Evolutionary conservation across 2,888 invertebrate genomes (phyloP), one percentile per base, ranked within the genome.

Genomic region (Troides aeacus): DNA sequence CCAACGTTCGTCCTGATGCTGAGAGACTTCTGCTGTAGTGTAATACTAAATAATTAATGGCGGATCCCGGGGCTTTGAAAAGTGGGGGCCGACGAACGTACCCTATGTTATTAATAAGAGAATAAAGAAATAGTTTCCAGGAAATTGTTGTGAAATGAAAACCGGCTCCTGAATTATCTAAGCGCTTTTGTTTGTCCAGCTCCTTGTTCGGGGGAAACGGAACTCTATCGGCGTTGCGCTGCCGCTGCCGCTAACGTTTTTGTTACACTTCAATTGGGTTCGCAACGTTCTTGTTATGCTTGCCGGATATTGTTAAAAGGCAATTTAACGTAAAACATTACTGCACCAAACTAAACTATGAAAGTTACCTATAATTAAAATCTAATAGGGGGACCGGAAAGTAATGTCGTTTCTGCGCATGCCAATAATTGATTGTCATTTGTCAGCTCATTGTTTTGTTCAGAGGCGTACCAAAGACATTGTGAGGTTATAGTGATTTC

Each of bases 11-110:
- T 62, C 24, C 74, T 72, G 74, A 75, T 67, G 64, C 64, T 72
- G 71, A 69, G 70, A 71, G 67, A 68, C 65, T 74, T 64, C 66
- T 70, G 23, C 64, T 50, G 39, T 30, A 61, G 66, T 64, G 64
- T 72, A 72, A 71, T 68, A 74, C 74, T 81, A 75, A 78, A 81
- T 81, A 78, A 81, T 80, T 79, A 79, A 81, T 78, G 76, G 71
- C 67, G 73, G 74, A 77, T 77, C 76, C 74, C 74, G 76, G 74
- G 64, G 74, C 64, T 73, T 72, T 73, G 66, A 71, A 72, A 72
- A 70, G 66, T 69, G 71, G 15, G 66, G 69, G 71, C 67, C 70
- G 56, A 70, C 69, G 65, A 72, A 64, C 62, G 56, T 64, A 50
- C 56, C 66, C 67, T 63, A 58, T 69, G 70, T 69, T 71, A 72